Evolutionary conservation across 2,797 vertebrate species (phyloP).

Genomic region (Dicrostonyx torquatus): DNA sequence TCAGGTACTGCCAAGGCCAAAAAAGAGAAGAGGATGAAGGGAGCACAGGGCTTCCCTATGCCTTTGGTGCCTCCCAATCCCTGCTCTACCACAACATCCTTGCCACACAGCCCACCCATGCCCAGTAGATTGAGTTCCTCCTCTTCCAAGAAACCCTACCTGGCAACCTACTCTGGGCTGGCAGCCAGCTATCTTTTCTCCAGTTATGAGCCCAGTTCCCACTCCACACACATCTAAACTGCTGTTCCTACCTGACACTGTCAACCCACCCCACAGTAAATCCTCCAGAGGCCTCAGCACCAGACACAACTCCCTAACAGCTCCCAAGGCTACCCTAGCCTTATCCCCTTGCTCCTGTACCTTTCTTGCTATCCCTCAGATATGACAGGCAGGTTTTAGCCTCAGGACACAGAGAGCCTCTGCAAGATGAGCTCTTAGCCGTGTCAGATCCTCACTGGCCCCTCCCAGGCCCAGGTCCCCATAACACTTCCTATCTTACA

Average conservation of each 20-base stretch:
- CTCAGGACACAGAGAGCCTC: background rate
- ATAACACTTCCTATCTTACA: background rate
- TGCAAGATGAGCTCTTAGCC: background rate
- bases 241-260: background rate
- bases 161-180: background rate
- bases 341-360: background rate
- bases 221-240: background rate
- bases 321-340: background rate
- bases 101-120: background rate
- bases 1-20: slow-evolving; percentile 90
- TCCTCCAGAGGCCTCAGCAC: background rate
- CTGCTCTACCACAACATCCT: background rate
- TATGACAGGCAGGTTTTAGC: background rate
- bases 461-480: background rate
- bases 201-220: background rate
- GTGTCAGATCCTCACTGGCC: background rate
- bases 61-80: background rate
- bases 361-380: background rate
- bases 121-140: background rate
- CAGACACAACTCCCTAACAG: background rate
- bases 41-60: background rate
- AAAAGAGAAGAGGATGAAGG: background rate
- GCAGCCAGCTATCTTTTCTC: background rate
- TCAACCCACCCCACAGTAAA: background rate
- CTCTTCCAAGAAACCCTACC: background rate